These are phyloP conservation scores for Drosophila asahinai DNA, from an alignment of 1,140 invertebrate genomes.

Conservation along the genomic window DNA sequence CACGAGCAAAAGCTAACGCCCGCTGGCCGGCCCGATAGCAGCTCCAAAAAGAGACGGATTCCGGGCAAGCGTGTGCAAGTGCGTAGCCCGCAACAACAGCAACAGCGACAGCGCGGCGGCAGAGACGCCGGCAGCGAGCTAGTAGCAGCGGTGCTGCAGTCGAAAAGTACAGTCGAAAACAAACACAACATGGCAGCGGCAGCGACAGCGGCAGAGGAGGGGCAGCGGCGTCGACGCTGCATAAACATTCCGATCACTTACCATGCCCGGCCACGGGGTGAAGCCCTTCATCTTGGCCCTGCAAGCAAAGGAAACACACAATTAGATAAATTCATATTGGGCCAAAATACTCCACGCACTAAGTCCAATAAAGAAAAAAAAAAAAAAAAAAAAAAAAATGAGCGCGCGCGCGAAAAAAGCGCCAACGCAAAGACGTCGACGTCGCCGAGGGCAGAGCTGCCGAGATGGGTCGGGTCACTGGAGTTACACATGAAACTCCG, in stretches of 20 bases:
- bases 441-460: conserved; percentile 10
- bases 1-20: conserved; percentile 35
- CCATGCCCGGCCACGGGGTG: conserved; percentile 96
- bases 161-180: conserved; percentile 82
- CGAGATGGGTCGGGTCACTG: conserved; percentile 8
- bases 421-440: conserved; percentile 72
- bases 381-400: conserved; percentile 25
- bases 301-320: conserved; percentile 86
- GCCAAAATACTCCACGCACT: conserved; percentile 4
- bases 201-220: conserved; percentile 43
- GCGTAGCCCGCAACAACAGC: conserved; percentile 49
- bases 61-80: conserved; percentile 52
- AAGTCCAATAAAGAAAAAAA: background rate
- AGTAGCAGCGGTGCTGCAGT: conserved; percentile 45
- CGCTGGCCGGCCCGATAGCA: conserved; percentile 11
- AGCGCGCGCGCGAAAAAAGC: conserved; percentile 76
- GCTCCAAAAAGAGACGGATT: conserved; percentile 24
- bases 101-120: conserved; percentile 32
- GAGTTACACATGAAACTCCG: conserved; percentile 12
- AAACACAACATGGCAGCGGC: conserved; percentile 63
- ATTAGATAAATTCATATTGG: conserved; percentile 36
- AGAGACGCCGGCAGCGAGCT: conserved; percentile 28
- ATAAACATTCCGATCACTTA: conserved; percentile 87
- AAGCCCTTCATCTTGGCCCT: conserved; percentile 98
- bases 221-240: conserved; percentile 47